phyloP scores from a whole-genome alignment of 92 coral and sea anemone species.

The Epizoanthus ramosus region DNA sequence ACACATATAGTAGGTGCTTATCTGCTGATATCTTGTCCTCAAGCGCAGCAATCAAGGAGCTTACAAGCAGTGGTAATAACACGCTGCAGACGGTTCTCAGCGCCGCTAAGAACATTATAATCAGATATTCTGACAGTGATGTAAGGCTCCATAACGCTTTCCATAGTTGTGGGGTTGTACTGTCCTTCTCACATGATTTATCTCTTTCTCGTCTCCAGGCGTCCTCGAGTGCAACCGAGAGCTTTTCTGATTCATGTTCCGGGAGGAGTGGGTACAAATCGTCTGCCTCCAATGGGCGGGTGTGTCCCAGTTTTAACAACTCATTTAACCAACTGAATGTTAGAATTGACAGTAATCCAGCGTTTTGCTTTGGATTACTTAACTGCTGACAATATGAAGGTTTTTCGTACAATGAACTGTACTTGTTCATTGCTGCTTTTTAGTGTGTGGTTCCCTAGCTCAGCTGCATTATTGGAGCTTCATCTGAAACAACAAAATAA shows the following conservation, averaged over 20 bases:
- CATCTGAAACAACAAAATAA: no score
- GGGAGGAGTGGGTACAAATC: constrained; percentile 19
- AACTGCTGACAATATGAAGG: not conserved
- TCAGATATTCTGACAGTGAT: not conserved
- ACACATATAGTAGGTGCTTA: constrained; percentile 17
- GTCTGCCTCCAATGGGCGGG: constrained; percentile 2
- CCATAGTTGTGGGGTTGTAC: not conserved
- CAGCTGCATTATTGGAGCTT: not conserved
- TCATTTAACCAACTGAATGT: constrained; percentile 9
- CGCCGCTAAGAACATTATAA: not conserved
- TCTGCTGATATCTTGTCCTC: constrained; percentile 8
- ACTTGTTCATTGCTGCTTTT: not conserved
- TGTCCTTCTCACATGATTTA: not conserved
- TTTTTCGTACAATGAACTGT: not conserved
- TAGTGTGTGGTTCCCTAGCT: not conserved
- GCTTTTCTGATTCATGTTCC: constrained; percentile 11
- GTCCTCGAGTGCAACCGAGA: no score
- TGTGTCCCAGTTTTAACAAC: constrained; percentile 18
- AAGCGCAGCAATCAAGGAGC: not conserved
- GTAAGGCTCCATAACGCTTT: not conserved
- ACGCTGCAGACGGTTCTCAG: not conserved
- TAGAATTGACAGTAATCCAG: constrained; percentile 3
- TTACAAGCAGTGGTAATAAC: not conserved
- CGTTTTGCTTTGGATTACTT: constrained; percentile 3
- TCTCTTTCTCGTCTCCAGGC: not conserved